Evolutionary conservation across 2,113 vertebrate genomes (phyloP).

Genomic region (Eclectus roratus): DNA sequence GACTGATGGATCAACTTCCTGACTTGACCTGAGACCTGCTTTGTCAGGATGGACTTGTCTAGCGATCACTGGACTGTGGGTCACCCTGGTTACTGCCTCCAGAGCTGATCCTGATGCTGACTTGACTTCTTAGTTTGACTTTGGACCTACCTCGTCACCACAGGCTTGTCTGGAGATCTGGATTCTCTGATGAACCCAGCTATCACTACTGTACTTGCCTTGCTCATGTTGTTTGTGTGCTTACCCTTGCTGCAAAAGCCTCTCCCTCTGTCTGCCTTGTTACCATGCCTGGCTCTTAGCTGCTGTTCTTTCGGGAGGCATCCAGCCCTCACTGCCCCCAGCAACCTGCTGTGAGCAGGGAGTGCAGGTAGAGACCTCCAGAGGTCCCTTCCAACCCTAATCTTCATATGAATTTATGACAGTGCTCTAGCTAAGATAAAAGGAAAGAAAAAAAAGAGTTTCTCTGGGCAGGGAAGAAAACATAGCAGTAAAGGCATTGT

Average conservation of each 20-base stretch:
- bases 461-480: not conserved
- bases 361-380: not conserved
- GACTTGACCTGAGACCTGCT: not conserved
- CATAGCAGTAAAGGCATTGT: not conserved
- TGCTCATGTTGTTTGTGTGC: not conserved
- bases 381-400: not conserved
- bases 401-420: not conserved
- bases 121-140: not conserved
- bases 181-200: not conserved
- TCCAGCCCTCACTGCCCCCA: not conserved
- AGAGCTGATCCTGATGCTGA: not conserved
- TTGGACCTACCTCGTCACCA: not conserved
- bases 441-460: not conserved
- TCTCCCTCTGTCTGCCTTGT: not conserved
- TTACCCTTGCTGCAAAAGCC: not conserved
- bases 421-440: not conserved
- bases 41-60: not conserved
- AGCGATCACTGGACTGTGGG: not conserved
- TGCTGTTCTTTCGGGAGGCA: not conserved
- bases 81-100: not conserved
- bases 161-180: not conserved
- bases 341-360: not conserved
- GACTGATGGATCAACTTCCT: not conserved
- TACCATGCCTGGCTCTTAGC: fast-evolving
- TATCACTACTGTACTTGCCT: fast-evolving